Conservation (phyloP, 2,113 vertebrate species). For the Chloroceryle aenea region DNA sequence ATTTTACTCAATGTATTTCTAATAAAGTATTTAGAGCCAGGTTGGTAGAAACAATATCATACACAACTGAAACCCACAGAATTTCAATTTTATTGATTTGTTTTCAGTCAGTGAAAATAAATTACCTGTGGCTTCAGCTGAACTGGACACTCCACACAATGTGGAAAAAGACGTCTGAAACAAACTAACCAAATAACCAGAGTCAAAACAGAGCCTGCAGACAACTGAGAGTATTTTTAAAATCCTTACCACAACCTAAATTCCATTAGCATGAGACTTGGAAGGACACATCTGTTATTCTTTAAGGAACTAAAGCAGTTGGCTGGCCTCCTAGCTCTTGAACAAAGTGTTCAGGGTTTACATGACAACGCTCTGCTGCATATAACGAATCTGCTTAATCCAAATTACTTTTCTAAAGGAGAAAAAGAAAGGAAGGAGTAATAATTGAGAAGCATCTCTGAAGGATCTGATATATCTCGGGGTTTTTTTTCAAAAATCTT, state of each 20-base stretch:
- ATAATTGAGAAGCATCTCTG: constrained; percentile 44
- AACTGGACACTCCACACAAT: neutral
- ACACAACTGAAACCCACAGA: neutral
- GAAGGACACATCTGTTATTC: constrained; percentile 76
- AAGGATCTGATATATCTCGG: constrained; percentile 12
- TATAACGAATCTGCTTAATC: constrained; percentile 68
- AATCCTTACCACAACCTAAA: constrained; percentile 41
- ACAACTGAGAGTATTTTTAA: constrained; percentile 33
- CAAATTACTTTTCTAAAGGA: constrained; percentile 53
- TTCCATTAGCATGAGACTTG: constrained; percentile 63
- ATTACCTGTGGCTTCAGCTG: neutral
- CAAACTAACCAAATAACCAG: neutral
- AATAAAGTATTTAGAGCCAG: neutral
- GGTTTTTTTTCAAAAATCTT: neutral
- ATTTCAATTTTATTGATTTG: neutral
- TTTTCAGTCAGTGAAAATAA: neutral
- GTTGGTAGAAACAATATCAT: neutral
- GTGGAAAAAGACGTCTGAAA: neutral
- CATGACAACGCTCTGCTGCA: constrained; percentile 55
- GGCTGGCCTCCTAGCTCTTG: constrained; percentile 72
- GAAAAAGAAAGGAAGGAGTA: constrained; percentile 28
- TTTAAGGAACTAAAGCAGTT: constrained; percentile 74
- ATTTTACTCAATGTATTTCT: neutral
- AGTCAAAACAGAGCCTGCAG: neutral
- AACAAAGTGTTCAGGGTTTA: constrained; percentile 72